Evolutionary conservation across 2,888 invertebrate genomes (phyloP).

Genomic region (Mycalesis mineus): DNA sequence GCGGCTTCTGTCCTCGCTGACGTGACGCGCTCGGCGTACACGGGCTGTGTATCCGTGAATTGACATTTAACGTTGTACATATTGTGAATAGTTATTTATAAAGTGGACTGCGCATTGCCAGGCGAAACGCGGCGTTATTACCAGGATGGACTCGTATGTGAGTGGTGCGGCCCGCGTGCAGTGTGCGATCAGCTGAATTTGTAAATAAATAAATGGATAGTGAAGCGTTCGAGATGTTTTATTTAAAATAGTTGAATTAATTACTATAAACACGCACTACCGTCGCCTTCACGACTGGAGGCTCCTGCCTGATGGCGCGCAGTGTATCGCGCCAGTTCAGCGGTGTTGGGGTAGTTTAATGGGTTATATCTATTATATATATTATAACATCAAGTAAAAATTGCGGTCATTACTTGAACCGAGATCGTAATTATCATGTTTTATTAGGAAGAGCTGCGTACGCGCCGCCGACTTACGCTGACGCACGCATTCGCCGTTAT

Average conservation of each 20-base stretch:
- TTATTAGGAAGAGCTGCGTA: no score
- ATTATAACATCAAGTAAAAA: no score
- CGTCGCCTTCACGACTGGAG: no score
- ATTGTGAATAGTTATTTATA: conserved; percentile 4
- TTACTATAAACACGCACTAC: no score
- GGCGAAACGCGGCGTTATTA: not conserved
- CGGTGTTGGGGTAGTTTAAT: no score
- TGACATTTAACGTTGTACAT: not conserved
- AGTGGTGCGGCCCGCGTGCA: not conserved
- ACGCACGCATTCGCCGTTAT: no score
- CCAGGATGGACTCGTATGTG: not conserved
- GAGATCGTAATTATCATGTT: no score
- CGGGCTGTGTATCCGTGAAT: not conserved
- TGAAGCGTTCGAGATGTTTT: not conserved
- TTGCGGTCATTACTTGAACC: no score
- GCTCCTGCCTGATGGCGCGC: no score
- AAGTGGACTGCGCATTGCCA: not conserved
- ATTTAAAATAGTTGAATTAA: not conserved
- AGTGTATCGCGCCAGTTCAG: no score
- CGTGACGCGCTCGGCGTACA: not conserved
- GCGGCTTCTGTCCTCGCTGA: not conserved
- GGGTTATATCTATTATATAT: no score
- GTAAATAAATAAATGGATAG: not conserved
- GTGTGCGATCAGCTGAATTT: not conserved
- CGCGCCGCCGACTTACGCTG: no score